A percentile compares a stretch with the other conserved stretches of the same genome.
Conservation (phyloP, 2,888 invertebrate genomes). For the Parnassius mnemosyne region DNA sequence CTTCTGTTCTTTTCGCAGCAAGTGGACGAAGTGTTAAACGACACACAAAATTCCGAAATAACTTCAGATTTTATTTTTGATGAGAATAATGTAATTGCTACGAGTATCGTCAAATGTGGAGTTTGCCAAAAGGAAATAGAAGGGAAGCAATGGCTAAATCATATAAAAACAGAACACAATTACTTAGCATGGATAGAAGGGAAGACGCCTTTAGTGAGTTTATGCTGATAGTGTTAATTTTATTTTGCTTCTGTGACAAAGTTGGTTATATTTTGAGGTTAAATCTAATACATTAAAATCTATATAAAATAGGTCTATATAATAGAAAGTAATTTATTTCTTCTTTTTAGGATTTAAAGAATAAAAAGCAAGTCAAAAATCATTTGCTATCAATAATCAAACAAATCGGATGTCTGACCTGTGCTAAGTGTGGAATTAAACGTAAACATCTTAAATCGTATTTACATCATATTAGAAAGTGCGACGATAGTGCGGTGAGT, state of each 20-base stretch:
- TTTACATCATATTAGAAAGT: constrained; percentile 28
- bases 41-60: too few species aligned
- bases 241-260: too few species aligned
- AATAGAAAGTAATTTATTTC: constrained; percentile 7
- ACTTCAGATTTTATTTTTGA: not conserved
- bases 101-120: constrained; percentile 29
- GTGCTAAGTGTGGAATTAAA: constrained; percentile 33
- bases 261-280: too few species aligned
- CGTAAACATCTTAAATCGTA: constrained; percentile 34
- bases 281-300: not conserved
- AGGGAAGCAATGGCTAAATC: constrained; percentile 31
- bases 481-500: constrained; percentile 15
- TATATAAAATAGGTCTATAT: not conserved
- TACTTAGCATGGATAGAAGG: constrained; percentile 36
- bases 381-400: constrained; percentile 26
- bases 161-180: constrained; percentile 33
- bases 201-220: constrained; percentile 30
- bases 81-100: not conserved
- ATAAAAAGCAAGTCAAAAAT: constrained; percentile 22
- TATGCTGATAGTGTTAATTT: not conserved
- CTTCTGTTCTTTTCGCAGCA: too few species aligned
- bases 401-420: constrained; percentile 28
- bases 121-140: constrained; percentile 31
- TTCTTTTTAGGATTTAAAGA: constrained; percentile 27
- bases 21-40: too few species aligned